Base-by-base conservation (phyloP, 2,888 invertebrate genomes). In the Anoplius nigerrimus region DNA sequence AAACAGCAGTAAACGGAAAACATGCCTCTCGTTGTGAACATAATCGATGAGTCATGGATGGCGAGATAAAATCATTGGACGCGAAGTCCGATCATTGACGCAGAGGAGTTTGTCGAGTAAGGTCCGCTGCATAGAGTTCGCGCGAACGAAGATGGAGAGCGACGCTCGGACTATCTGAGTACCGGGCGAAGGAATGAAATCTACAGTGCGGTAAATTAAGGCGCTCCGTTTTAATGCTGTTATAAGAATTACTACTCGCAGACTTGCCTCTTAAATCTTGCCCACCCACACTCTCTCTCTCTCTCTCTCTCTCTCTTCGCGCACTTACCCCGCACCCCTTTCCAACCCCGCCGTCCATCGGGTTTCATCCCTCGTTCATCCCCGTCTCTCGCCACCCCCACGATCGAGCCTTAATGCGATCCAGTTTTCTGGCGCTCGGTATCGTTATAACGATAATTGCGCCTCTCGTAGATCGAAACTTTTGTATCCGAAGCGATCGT, bases 191-290 rank as follows among this genome's bases (percentile, higher is more conserved):
- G 84, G 84, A 86, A 86, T 82, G 86, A 86, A 86, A 86, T 85
- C 86, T 84, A 85, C 86, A 86, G 86, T 85, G 86, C 87, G 86
- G 86, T 86, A 87, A 87, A 87, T 86, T 86, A 86, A 86, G 84
- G 84, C 84, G 84, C 84, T 84, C 84, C 80, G 85, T 86, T 86
- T 85, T 85, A 86, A 86, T 84, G 84, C 84, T 84, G 85, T 86
- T 86, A 86, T 84, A 84, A 84, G 85, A 86, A 85, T 86, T 86
- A 86, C 86, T 82, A 81, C 85, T 78, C 81, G 75, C 74, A 69
- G 69, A 60, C 76, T 77, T 51, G 59, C 58, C 57, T 56, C 57
- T 16, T 65, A 59, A 60, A 65, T 65, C 58, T 58, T 65, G 45
- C 58, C 64, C 61, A 45, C 66, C 43, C 59, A 42, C 48, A 15